phyloP scores from a whole-genome alignment of 2,888 invertebrate species.

The Schizotus pectinicornis region DNA sequence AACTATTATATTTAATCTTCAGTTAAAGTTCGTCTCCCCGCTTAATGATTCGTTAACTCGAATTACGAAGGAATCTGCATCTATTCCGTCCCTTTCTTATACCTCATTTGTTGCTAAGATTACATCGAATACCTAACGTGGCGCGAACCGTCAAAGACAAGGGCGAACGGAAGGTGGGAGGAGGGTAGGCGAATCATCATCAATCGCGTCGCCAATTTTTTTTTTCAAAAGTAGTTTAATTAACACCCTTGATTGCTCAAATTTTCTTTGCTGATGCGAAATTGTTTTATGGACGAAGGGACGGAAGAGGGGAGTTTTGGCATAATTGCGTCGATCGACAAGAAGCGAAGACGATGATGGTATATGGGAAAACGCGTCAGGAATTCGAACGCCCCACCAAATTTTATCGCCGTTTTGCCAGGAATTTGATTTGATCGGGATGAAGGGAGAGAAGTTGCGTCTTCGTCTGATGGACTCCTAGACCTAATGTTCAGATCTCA shows the following conservation, averaged over 20 bases:
- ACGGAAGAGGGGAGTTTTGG: not conserved
- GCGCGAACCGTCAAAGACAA: too few relatives aligned
- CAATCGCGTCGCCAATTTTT: too few relatives aligned
- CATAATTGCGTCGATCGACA: not conserved
- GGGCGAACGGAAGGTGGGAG: too few relatives aligned
- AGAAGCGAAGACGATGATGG: slow-evolving; percentile 31
- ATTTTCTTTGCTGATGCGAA: too few relatives aligned
- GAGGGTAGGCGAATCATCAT: too few relatives aligned
- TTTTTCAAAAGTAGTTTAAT: too few relatives aligned
- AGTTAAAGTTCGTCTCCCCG: slow-evolving; percentile 54
- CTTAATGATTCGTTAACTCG: slow-evolving; percentile 58
- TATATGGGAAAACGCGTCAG: slow-evolving; percentile 23
- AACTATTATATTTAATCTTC: slow-evolving; percentile 60
- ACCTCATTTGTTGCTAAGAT: slow-evolving; percentile 44
- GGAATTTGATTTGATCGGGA: slow-evolving; percentile 33
- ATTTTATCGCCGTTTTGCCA: slow-evolving; percentile 32
- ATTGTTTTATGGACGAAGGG: not conserved
- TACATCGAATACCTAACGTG: slow-evolving; percentile 14
- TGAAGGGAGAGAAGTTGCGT: too few relatives aligned
- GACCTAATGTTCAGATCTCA: too few relatives aligned
- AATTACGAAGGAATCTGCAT: slow-evolving; percentile 52
- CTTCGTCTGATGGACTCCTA: too few relatives aligned
- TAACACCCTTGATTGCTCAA: too few relatives aligned
- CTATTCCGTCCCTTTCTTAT: slow-evolving; percentile 44
- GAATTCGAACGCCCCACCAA: slow-evolving; percentile 25